phyloP scores from a whole-genome alignment of 2,888 invertebrate genomes.

The Athalia circularis region DNA sequence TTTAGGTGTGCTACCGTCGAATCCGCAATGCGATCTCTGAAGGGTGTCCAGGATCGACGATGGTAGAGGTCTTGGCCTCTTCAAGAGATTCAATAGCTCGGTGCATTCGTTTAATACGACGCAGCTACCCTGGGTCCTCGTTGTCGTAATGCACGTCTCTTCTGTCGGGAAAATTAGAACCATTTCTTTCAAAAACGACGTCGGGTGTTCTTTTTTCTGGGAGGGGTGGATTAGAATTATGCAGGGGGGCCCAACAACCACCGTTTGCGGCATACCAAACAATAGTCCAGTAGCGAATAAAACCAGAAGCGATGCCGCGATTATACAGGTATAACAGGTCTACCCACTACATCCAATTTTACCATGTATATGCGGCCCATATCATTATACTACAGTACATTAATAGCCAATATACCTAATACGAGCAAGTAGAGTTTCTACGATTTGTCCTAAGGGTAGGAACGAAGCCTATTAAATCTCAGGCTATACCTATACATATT shows the following conservation, averaged over 20 bases:
- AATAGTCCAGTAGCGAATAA: too few species aligned
- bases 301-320: too few species aligned
- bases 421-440: too few species aligned
- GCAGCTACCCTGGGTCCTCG: conserved; percentile 66
- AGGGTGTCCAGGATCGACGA: conserved; percentile 62
- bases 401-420: too few species aligned
- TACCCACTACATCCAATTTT: too few species aligned
- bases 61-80: conserved; percentile 59
- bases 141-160: conserved; percentile 65
- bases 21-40: conserved; percentile 73
- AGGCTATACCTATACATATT: too few species aligned
- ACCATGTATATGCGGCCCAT: too few species aligned
- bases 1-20: conserved; percentile 70
- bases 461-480: too few species aligned
- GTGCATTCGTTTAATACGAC: conserved; percentile 71
- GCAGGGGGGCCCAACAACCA: not conserved
- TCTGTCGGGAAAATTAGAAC: conserved; percentile 44
- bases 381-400: too few species aligned
- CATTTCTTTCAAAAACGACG: not conserved
- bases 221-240: not conserved
- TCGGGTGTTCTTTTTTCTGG: not conserved
- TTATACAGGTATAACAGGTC: too few species aligned
- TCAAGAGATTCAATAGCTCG: conserved; percentile 64
- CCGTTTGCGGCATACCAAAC: too few species aligned
- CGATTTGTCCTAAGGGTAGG: too few species aligned